These are phyloP conservation scores for Pantherophis alleghaniensis DNA, from an alignment of 2,797 vertebrate genomes.

Conservation along the genomic window DNA sequence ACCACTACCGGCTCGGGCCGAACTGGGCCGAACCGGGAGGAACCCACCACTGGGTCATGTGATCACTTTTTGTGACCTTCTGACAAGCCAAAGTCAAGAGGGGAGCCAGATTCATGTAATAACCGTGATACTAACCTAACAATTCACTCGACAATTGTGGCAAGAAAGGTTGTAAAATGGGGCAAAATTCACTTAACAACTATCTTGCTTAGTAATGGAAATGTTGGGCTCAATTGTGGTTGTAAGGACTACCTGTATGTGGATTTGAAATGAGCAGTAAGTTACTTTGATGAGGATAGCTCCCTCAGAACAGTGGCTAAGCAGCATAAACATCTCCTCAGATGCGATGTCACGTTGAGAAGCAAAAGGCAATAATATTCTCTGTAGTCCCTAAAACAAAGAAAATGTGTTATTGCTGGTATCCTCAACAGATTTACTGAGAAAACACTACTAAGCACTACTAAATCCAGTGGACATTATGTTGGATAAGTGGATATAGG, in stretches of 20 bases:
- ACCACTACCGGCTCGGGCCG: no score
- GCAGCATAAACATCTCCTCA: not conserved
- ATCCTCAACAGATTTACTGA: not conserved
- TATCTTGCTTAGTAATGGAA: not conserved
- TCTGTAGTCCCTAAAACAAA: not conserved
- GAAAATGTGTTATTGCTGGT: not conserved
- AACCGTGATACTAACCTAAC: not conserved
- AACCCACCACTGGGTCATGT: no score
- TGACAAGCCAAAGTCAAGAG: not conserved
- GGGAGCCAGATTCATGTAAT: not conserved
- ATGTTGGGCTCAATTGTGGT: not conserved
- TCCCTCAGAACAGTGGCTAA: not conserved
- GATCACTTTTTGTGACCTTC: not conserved
- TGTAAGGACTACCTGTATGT: not conserved
- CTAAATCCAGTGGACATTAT: not conserved
- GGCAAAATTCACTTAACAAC: not conserved
- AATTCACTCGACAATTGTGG: not conserved
- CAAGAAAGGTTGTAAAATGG: not conserved
- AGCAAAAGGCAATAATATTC: not conserved
- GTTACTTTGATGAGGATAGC: not conserved
- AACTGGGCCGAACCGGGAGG: no score
- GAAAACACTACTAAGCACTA: not conserved
- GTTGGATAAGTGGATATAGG: not conserved
- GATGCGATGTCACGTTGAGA: not conserved
- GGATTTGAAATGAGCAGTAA: not conserved